These are phyloP conservation scores for Sesia bembeciformis DNA, from an alignment of 2,888 invertebrate genomes.

Conservation along the genomic window DNA sequence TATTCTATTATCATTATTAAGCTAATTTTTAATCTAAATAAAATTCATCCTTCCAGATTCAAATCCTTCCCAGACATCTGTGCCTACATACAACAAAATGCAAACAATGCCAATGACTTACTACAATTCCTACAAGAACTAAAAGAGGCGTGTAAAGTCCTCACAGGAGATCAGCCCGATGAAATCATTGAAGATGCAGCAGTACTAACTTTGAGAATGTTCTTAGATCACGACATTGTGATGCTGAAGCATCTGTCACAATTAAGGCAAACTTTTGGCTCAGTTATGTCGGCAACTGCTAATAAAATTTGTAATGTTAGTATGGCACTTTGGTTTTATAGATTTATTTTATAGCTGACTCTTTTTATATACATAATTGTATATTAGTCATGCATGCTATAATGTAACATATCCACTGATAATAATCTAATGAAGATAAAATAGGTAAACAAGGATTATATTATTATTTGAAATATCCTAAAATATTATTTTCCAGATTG, in stretches of 20 bases:
- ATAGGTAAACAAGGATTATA: no score
- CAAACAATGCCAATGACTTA: slow-evolving; percentile 33
- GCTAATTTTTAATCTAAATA: slow-evolving; percentile 8
- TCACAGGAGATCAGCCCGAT: slow-evolving; percentile 72
- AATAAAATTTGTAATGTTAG: slow-evolving; percentile 74
- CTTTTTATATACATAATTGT: no score
- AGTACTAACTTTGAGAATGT: slow-evolving; percentile 74
- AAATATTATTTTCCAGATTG: slow-evolving; percentile 38
- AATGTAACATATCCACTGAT: no score
- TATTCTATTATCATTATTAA: no score
- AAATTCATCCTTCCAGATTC: slow-evolving; percentile 38
- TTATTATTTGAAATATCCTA: no score
- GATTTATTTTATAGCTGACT: no score
- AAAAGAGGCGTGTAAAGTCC: slow-evolving; percentile 42
- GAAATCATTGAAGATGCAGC: slow-evolving; percentile 78
- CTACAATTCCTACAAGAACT: slow-evolving; percentile 37
- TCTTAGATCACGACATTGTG: slow-evolving; percentile 75
- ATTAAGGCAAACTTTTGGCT: slow-evolving; percentile 76
- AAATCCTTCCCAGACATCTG: slow-evolving; percentile 67
- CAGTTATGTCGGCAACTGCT: slow-evolving; percentile 64
- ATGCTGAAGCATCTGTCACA: slow-evolving; percentile 73
- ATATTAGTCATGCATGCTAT: no score
- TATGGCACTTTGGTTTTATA: neutral
- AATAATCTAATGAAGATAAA: no score
- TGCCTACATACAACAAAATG: slow-evolving; percentile 49